Conservation (phyloP, 2,797 vertebrate genomes). For the Phoeniculus purpureus region DNA sequence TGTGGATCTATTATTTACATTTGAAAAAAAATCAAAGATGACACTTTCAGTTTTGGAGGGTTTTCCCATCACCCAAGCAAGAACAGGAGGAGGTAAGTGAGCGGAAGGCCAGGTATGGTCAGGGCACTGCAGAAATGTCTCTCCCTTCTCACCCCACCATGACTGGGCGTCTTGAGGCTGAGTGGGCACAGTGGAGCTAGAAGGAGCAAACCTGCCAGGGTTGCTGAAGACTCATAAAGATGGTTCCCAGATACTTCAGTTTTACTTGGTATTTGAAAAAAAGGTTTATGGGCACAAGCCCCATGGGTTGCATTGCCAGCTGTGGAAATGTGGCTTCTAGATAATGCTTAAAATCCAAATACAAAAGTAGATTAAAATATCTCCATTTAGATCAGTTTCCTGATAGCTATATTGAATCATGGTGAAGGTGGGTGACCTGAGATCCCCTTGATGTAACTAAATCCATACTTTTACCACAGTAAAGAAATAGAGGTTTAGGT, state of each 20-base stretch:
- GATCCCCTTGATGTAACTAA: not conserved
- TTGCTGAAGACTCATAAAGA: not conserved
- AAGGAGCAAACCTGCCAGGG: not conserved
- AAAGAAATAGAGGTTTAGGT: slow-evolving; percentile 30
- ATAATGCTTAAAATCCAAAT: not conserved
- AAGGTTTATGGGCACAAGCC: not conserved
- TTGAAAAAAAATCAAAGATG: not conserved
- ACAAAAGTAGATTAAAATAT: not conserved
- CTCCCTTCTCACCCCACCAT: not conserved
- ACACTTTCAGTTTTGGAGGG: not conserved
- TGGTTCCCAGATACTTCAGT: not conserved
- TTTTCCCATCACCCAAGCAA: not conserved
- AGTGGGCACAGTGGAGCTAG: not conserved
- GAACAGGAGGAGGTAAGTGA: not conserved
- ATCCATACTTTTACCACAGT: not conserved
- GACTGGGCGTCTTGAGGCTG: accelerated
- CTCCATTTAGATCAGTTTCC: not conserved
- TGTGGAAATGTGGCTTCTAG: not conserved
- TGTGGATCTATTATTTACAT: not conserved
- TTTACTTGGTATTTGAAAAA: not conserved
- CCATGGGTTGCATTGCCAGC: accelerated
- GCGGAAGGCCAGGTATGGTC: not conserved
- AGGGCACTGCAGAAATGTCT: not conserved
- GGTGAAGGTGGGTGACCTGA: not conserved
- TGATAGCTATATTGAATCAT: not conserved